Evolutionary conservation across 2,113 vertebrate species (phyloP).

Genomic region (Takifugu bimaculatus): DNA sequence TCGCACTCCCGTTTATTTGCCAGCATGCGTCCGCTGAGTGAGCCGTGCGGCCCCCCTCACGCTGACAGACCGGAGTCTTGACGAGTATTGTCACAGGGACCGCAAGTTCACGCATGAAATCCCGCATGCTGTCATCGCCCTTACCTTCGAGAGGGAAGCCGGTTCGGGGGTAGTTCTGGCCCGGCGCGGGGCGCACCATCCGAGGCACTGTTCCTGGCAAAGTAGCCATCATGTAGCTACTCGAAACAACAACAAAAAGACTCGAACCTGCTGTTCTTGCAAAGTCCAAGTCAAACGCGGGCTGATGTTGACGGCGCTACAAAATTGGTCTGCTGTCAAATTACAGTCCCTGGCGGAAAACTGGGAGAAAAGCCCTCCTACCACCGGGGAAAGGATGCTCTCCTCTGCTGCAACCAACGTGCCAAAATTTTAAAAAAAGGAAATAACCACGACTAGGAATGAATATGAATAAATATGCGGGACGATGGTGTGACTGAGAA

Average conservation of each 20-base stretch:
- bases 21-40: conserved; percentile 34
- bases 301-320: conserved; percentile 29
- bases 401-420: conserved; percentile 33
- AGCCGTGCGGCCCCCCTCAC: conserved; percentile 11
- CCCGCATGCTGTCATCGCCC: conserved; percentile 32
- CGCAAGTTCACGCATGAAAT: conserved; percentile 20
- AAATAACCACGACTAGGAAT: conserved; percentile 15
- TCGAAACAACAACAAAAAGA: conserved; percentile 24
- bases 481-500: conserved; percentile 23
- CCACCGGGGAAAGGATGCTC: conserved; percentile 49
- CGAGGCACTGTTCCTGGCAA: conserved; percentile 89
- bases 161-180: conserved; percentile 93
- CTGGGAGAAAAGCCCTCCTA: conserved; percentile 50
- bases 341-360: conserved; percentile 69
- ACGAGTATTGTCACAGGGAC: conserved; percentile 15
- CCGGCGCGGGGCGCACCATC: conserved; percentile 94
- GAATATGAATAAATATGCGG: conserved; percentile 20
- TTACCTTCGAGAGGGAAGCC: conserved; percentile 97
- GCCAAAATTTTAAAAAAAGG: conserved; percentile 10
- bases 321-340: conserved; percentile 52
- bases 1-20: conserved; percentile 44
- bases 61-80: conserved; percentile 20
- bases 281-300: conserved; percentile 56
- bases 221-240: conserved; percentile 79
- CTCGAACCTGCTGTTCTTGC: conserved; percentile 39